Base-by-base conservation (phyloP, 2,888 invertebrate genomes). In the Cosmia trapezina region DNA sequence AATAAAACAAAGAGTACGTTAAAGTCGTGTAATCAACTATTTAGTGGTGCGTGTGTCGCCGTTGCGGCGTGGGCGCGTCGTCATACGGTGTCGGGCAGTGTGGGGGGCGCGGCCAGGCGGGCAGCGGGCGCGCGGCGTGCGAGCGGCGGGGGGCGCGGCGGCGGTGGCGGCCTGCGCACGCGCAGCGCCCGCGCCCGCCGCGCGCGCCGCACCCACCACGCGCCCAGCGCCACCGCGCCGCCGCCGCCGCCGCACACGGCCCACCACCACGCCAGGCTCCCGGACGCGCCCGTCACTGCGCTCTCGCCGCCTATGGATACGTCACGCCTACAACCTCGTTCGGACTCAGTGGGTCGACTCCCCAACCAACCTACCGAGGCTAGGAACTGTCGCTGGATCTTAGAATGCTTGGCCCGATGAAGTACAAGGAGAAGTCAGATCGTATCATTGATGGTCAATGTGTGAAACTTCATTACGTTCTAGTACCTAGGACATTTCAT, bases 61-160 rank as follows among this genome's bases (percentile, higher is more conserved):
- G 86, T 83, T 79, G 81, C 82, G 83, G 87, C 78, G 87, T 81
- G 81, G 85, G 88, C 85, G 87, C 87, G 89, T 87, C 91, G 93
- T 95, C 95, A 96, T 90, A 96, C 96, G 86, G 94, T 93, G 93
- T 95, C 94, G 73, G 91, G 91, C 4, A 90, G 91, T 69, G 87
- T 86, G 78, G 85, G 88, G 76, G 90, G 90, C 89, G 89, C 92
- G 89, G 92, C 93, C 83, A 92, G 94, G 80, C 92, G 92, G 73
- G 94, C 93, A 86, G 94, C 95, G 90, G 93, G 92, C 87, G 94
- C 90, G 90, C 93, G 93, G 87, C 91, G 94, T 85, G 92, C 96
- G 90, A 89, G 90, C 73, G 93, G 91, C 80, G 94, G 89, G 89
- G 95, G 91, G 91, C 95, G 89, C 90, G 95, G 90, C 7, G 92